phyloP scores from a whole-genome alignment of 2,113 vertebrate species.

The Zootoca vivipara region DNA sequence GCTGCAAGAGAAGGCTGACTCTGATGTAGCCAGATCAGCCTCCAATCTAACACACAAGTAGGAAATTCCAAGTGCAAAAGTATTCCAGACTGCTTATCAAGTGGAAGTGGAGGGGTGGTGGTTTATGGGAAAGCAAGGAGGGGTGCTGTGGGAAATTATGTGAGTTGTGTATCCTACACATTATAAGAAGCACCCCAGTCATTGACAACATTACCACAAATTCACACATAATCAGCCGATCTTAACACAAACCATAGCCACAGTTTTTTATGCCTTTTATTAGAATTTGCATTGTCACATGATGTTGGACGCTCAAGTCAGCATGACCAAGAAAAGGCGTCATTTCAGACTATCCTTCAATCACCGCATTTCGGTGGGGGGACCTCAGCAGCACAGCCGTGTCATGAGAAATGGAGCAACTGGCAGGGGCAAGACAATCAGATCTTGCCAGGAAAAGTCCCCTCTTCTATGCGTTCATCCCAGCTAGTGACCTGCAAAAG shows the following conservation, averaged over 20 bases:
- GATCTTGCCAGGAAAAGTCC: constrained; percentile 85
- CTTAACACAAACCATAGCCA: not conserved
- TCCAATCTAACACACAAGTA: not conserved
- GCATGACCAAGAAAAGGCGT: not conserved
- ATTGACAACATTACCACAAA: not conserved
- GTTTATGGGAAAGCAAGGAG: not conserved
- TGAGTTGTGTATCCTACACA: not conserved
- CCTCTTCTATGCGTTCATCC: constrained; percentile 81
- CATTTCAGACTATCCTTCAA: not conserved
- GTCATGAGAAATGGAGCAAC: not conserved
- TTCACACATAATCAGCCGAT: not conserved
- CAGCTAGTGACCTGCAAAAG: constrained; percentile 75
- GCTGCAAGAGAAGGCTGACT: not conserved
- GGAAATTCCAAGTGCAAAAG: not conserved
- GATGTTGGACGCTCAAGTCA: not conserved
- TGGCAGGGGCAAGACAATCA: constrained; percentile 53
- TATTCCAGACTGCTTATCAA: not conserved
- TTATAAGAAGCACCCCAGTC: not conserved
- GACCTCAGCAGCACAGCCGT: not conserved
- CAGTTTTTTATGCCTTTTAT: constrained; percentile 20
- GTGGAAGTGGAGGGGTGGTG: not conserved
- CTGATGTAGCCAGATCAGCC: not conserved
- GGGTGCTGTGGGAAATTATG: not conserved
- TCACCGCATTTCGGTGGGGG: not conserved
- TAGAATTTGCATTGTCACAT: not conserved